These are phyloP conservation scores for Nesospiza acunhae DNA, from an alignment of 2,113 vertebrate genomes.

Conservation along the genomic window DNA sequence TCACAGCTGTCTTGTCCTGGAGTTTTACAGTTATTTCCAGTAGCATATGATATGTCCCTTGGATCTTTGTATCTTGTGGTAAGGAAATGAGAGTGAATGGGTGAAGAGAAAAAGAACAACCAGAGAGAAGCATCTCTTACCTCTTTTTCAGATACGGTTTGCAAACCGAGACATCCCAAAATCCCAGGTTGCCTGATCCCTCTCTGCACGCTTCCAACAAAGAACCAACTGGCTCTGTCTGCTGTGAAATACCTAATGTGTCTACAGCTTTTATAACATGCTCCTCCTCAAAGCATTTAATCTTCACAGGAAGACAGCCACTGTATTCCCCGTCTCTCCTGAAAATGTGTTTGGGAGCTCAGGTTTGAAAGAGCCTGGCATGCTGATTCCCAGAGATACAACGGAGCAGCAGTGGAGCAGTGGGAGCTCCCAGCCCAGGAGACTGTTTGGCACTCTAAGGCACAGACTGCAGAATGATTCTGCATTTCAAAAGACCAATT, in stretches of 20 bases:
- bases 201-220: fast-evolving
- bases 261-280: background rate
- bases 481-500: background rate
- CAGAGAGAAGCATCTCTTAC: background rate
- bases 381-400: background rate
- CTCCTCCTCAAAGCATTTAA: background rate
- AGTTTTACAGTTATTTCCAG: background rate
- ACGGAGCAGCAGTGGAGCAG: background rate
- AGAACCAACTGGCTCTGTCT: fast-evolving
- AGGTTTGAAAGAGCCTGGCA: background rate
- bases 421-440: background rate
- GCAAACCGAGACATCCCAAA: background rate
- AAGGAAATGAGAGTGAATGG: background rate
- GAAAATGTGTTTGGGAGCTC: background rate
- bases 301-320: background rate
- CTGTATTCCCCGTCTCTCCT: background rate
- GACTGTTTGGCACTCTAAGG: background rate
- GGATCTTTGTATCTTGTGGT: background rate
- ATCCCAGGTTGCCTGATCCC: background rate
- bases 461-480: background rate
- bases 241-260: background rate
- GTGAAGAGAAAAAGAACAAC: background rate
- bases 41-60: background rate
- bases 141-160: background rate
- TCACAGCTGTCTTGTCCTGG: background rate